These are phyloP conservation scores for Neosalanx taihuensis DNA, from an alignment of 2,797 vertebrate species.

Conservation along the genomic window DNA sequence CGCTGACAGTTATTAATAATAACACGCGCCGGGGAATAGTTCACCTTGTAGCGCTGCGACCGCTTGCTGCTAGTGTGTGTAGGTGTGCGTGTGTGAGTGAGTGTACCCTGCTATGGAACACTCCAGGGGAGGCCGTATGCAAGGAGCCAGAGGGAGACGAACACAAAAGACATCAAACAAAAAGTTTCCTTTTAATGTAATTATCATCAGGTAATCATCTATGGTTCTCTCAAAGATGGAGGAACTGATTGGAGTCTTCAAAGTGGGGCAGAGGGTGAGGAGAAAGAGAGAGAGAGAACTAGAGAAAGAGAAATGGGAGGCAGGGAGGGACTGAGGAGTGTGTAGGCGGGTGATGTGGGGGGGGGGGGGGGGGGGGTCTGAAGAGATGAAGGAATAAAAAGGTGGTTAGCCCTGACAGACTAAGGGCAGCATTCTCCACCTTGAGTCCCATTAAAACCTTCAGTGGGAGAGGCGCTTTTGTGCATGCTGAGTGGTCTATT, in stretches of 20 bases:
- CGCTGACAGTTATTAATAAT: conserved; percentile 78
- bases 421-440: conserved; percentile 54
- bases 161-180: conserved; percentile 51
- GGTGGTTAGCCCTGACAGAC: conserved; percentile 43
- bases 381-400: conserved; percentile 44
- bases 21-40: conserved; percentile 66
- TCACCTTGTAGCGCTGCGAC: conserved; percentile 68
- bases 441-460: conserved; percentile 60
- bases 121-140: not conserved
- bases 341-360: conserved; percentile 11
- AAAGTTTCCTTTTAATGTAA: conserved; percentile 37
- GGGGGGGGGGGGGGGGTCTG: conserved; percentile 30
- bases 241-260: conserved; percentile 51
- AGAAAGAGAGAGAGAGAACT: conserved; percentile 21
- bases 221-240: conserved; percentile 37
- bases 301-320: conserved; percentile 5
- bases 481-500: conserved; percentile 64
- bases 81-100: conserved; percentile 27
- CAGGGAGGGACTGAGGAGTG: not conserved
- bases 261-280: conserved; percentile 33
- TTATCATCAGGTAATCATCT: conserved; percentile 54
- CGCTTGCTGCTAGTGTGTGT: conserved; percentile 43
- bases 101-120: conserved; percentile 16
- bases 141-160: conserved; percentile 20
- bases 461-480: conserved; percentile 55